Evolutionary conservation across 2,888 invertebrate genomes (phyloP).

Genomic region (Aleiodes testaceus): DNA sequence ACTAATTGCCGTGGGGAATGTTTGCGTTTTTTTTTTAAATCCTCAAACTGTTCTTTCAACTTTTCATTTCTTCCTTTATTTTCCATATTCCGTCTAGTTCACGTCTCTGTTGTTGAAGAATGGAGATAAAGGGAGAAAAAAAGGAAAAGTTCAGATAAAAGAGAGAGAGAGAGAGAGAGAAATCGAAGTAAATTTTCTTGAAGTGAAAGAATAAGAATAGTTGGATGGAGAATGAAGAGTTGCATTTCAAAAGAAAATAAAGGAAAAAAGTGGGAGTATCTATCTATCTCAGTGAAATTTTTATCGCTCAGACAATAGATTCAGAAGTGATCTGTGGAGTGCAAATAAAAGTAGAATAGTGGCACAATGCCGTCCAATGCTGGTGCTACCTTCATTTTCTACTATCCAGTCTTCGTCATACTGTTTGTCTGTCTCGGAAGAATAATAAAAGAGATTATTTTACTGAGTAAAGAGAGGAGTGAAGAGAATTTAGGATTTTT

Average conservation of each 20-base stretch:
- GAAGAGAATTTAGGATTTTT: neutral
- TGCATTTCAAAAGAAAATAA: slow-evolving; percentile 12
- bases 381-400: slow-evolving; percentile 25
- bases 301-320: slow-evolving; percentile 26
- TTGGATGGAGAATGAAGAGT: slow-evolving; percentile 7
- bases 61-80: no score
- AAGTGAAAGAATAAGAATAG: neutral
- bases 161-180: slow-evolving; percentile 14
- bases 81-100: no score
- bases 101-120: no score
- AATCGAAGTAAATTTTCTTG: slow-evolving; percentile 11
- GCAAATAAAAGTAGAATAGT: slow-evolving; percentile 32
- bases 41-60: neutral
- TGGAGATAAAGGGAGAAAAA: slow-evolving; percentile 21
- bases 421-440: slow-evolving; percentile 13
- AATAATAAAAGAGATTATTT: neutral
- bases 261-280: no score
- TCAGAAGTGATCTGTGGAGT: slow-evolving; percentile 33
- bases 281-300: slow-evolving; percentile 19
- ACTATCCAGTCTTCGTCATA: slow-evolving; percentile 28
- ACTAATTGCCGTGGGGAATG: slow-evolving; percentile 10
- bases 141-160: neutral
- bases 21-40: neutral
- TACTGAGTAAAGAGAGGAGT: neutral
- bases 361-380: slow-evolving; percentile 31